Conservation (phyloP, 2,113 vertebrate genomes). For the Reinhardtius hippoglossoides region DNA sequence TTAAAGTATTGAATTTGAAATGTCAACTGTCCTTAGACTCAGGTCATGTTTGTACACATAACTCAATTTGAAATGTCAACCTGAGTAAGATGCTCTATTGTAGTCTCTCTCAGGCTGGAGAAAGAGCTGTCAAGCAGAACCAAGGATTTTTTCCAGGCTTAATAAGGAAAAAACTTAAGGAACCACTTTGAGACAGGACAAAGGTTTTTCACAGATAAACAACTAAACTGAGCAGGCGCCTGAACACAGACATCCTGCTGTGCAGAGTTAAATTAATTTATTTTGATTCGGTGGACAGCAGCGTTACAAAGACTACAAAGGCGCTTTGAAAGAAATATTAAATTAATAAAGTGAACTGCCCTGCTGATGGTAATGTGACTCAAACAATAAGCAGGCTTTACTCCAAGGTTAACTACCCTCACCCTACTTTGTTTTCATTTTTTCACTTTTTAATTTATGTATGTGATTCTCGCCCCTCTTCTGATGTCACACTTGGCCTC, state of each 20-base stretch:
- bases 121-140: slow-evolving; percentile 37
- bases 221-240: slow-evolving; percentile 21
- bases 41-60: not conserved
- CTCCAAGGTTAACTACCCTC: not conserved
- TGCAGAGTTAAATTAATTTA: slow-evolving; percentile 23
- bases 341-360: not conserved
- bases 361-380: not conserved
- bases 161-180: not conserved
- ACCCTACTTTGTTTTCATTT: not conserved
- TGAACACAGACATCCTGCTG: slow-evolving; percentile 44
- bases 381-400: slow-evolving; percentile 5
- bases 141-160: slow-evolving; percentile 38
- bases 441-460: not conserved
- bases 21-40: no score
- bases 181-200: not conserved
- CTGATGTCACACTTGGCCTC: not conserved
- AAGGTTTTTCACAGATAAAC: slow-evolving; percentile 37
- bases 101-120: slow-evolving; percentile 30
- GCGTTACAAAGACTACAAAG: slow-evolving; percentile 37
- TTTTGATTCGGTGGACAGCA: slow-evolving; percentile 19
- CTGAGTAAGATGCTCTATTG: slow-evolving; percentile 10
- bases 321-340: slow-evolving; percentile 18
- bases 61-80: not conserved
- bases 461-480: no score
- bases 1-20: no score